Base-by-base conservation (phyloP, 2,797 vertebrate species). In the Threskiornis aethiopicus region DNA sequence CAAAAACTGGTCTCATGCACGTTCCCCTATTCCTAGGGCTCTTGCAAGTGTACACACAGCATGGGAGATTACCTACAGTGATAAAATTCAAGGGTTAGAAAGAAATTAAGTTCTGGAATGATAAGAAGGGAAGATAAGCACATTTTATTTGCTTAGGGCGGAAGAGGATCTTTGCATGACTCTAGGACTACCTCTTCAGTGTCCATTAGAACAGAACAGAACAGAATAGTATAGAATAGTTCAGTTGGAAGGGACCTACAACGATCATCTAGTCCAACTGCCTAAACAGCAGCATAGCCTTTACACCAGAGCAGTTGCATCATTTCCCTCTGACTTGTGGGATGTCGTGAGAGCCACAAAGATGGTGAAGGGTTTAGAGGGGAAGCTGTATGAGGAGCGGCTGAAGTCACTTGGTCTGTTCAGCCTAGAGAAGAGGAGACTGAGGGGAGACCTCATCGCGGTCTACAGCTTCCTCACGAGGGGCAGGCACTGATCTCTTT, bases 31-130 rank as follows among this genome's bases (percentile, higher is more conserved):
- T 92, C 51, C 75, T 77, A 83, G 25, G 71, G 81, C n/a, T 64
- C 41, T 87, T 89, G 44, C 46, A 87, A 87, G 61, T 18, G 39
- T 94, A 90, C 46, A 65, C 80, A 54, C 95, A 91, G 93, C 87
- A 92, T 94, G 96, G 33, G n/a, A 84, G 58, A 72, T 39, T 79
- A 61, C 84, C 73, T 49, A 31, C 28, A 66, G 85, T 33, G 65
- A 61, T 51, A 79, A 91, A 92, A 92, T 76, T 82, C 66, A 90
- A 73, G n/a, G 25, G 18, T 89, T 89, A 52, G 37, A 57, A 92
- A 83, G 47, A 87, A 82, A 92, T 55, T 70, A 58, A 79, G 3
- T 54, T 89, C 75, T 80, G 35, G 13, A 94, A 89, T 73, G 33
- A 59, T 70, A 76, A 71, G 13, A 65, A 78, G 11, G 35, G 42